Evolutionary conservation across 2,797 vertebrate species (phyloP).

Genomic region (Eulemur coronatus): DNA sequence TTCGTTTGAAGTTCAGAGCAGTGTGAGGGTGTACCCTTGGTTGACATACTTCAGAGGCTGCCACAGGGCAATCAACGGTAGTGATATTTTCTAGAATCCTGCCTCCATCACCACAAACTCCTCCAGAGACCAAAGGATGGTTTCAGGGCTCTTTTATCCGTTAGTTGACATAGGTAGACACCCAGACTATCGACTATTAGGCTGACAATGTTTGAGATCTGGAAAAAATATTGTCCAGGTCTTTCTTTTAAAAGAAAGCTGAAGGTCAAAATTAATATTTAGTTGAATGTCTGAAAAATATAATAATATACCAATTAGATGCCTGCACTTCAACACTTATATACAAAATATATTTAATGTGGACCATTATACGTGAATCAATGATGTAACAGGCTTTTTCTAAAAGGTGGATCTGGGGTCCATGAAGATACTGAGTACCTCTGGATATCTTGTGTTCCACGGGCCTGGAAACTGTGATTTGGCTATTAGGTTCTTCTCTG

Average conservation of each 20-base stretch:
- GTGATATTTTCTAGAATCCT: background rate
- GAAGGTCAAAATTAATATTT: slow-evolving; percentile 22
- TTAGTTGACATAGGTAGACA: background rate
- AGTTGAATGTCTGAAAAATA: background rate
- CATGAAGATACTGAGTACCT: background rate
- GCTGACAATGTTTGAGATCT: background rate
- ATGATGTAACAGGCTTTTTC: background rate
- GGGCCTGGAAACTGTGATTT: background rate
- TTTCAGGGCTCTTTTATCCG: background rate
- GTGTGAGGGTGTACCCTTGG: background rate
- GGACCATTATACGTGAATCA: background rate
- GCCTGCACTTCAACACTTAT: background rate
- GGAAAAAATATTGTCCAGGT: background rate
- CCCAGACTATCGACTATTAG: background rate
- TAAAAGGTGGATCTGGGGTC: background rate
- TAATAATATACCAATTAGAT: background rate
- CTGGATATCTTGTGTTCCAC: background rate
- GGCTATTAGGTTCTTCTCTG: background rate
- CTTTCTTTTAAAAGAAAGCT: background rate
- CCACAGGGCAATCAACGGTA: background rate
- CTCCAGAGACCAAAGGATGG: background rate
- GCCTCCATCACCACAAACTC: background rate
- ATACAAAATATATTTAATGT: background rate
- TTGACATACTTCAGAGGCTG: background rate
- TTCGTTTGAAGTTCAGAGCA: background rate